Base-by-base conservation (phyloP, 2,888 invertebrate genomes). In the Entomobrya multifasciata region DNA sequence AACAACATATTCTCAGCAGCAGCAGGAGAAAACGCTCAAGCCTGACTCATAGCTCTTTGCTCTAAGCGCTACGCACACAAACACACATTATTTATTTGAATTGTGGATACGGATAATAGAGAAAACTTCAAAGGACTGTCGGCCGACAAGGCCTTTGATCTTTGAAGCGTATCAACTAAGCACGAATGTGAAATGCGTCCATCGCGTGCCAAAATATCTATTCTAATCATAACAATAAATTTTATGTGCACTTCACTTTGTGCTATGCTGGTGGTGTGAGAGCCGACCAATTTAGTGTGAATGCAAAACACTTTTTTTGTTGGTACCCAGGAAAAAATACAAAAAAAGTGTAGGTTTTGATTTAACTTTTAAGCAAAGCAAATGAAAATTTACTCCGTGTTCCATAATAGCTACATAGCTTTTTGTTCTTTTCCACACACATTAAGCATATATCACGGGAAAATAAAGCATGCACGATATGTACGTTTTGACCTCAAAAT, bases 121-220 rank as follows among this genome's bases (percentile, higher is more conserved):
- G 85, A 85, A 88, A 89, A 90, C 81, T 87, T 91, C 88, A 90
- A 91, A 91, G 78, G 70, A 67, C 72, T 41, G 80, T 86, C 90
- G 90, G 89, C 89, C 90, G 90, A 80, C 88, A 52, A n/a, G 84
- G 79, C 86, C 90, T 91, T 91, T 91, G 90, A 91, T 91, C 90
- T 91, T 82, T 91, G 88, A 86, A 90, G 88, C 90, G 88, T 89
- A 91, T 88, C 89, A 90, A 30, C 57, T 62, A 78, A 85, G 88
- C 88, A 90, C 89, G 89, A 90, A 90, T 87, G 86, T 87, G 88
- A 89, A 90, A 90, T 91, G 88, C 84, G 90, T 89, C 86, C 89
- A 91, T 91, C 90, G 90, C 90, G 90, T 91, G 90, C 90, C 90
- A 91, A 91, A 91, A 91, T 89, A 89, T 90, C 89, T 90, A 88